Evolutionary conservation across 2,113 vertebrate genomes (phyloP), one percentile per base, ranked within the genome.

Genomic region (Piprites chloris): DNA sequence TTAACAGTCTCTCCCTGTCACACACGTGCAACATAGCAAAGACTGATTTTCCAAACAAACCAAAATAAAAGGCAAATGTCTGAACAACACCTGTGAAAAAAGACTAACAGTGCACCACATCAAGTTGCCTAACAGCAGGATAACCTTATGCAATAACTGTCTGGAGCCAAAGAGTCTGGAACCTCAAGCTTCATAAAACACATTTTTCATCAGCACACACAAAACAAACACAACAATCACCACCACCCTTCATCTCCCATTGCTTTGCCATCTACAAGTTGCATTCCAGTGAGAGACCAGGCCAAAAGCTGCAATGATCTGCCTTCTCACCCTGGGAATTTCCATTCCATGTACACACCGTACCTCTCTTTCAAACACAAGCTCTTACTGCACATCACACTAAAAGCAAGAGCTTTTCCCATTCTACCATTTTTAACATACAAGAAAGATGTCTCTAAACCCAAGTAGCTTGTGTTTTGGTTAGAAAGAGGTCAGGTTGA

Each of bases 111-210:
- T 5, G 11, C 14, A 72, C 28, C 76, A 88, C 61, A 59, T 61
- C 46, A 77, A 52, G 37, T 55, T 83, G 39, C 71, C 63, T 69
- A 90, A 90, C 32, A 90, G 56, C 41, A 77, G 69, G 67, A 52
- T 72, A 72, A 84, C 42, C 47, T 91, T 61, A 84, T 5, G 23
- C 86, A 93, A 35, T 68, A 92, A 71, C n/a, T 37, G 52, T 86
- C 49, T 69, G 90, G 44, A 96, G 83, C 56, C 90, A 33, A 63
- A 41, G 35, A 84, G 92, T 81, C 93, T 96, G 88, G 65, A 93
- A 89, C 32, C 73, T 94, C 41, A 39, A 89, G 79, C 79, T 94
- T 71, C 39, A 30, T n/a, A 56, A 72, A 62, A 81, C 53, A 56
- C 6, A 12, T 59, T 95, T 93, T 92, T 90, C 75, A 91, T 33